Base-by-base conservation (phyloP, 1,140 invertebrate genomes). In the Zophobas atratus region DNA sequence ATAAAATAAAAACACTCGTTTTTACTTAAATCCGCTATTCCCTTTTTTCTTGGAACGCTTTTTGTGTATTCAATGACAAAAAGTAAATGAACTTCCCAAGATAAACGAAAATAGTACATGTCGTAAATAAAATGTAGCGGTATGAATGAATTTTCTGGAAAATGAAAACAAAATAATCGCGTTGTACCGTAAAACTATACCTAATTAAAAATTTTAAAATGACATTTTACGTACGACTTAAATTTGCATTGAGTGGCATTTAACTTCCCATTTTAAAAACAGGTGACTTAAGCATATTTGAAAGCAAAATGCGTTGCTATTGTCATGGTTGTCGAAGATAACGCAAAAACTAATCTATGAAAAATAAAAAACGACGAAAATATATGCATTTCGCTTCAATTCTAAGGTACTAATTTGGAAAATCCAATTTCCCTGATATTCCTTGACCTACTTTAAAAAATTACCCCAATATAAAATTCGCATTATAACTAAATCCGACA, bases 191-290 rank as follows among this genome's bases (percentile, higher is more conserved):
- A 67, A 67, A 41, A 67, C 39, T 57, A 57, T 51, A 51, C 8
- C 39, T 43, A 67, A 67, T 46, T 43, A 67, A 67, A 55, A 39
- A 34, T 36, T 63, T 67, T 8, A 32, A 46, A 67, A 43, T 39
- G 38, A 63, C 35, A 67, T 48, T 32, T 46, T 67, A 67, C 60
- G 60, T 67, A 67, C 38, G 39, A 67, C 39, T 63, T 67, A 67
- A 67, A 67, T 43, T 67, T 67, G 60, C 60, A 67, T 67, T 67
- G 60, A 2, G 60, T 67, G 60, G 60, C 60, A 67, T 67, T 67
- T 36, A 38, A 67, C n/a, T 32, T 43, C 39, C 2, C 4, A 43
- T 46, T 20, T 20, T 20, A 20, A 20, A 20, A 20, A 20, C 20
- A 51, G 6, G 49, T 51, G n/a, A 51, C n/a, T 51, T 51, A 51